Conservation (phyloP, 1,140 invertebrate genomes). For the Drosophila lacteicornis region DNA sequence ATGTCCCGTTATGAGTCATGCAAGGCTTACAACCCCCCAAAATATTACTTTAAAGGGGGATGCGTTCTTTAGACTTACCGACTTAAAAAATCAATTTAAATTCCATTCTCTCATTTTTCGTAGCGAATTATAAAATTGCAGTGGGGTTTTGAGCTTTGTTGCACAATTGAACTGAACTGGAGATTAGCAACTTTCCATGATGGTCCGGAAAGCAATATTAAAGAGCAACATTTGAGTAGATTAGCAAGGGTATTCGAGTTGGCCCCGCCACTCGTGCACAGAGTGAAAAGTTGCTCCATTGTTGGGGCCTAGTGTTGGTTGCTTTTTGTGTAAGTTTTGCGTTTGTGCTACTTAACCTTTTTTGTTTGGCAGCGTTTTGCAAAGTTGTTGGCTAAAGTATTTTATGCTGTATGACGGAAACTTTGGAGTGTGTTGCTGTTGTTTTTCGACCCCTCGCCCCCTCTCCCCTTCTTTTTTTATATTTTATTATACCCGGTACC, state of each 20-base stretch:
- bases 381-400: conserved; percentile 67
- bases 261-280: conserved; percentile 13
- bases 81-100: not conserved
- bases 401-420: conserved; percentile 57
- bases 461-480: not conserved
- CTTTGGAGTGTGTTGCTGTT: conserved; percentile 41
- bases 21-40: too few relatives aligned
- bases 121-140: not conserved
- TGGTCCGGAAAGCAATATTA: conserved; percentile 6
- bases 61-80: not conserved
- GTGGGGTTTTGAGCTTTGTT: not conserved
- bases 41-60: too few relatives aligned
- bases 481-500: too few relatives aligned
- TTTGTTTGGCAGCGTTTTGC: conserved; percentile 34
- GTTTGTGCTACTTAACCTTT: conserved; percentile 67
- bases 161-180: conserved; percentile 7
- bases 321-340: conserved; percentile 46
- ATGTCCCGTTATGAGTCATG: not conserved
- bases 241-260: conserved; percentile 27
- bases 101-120: not conserved
- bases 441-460: not conserved
- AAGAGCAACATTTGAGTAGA: conserved; percentile 20
- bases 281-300: conserved; percentile 38
- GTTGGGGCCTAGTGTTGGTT: conserved; percentile 24
- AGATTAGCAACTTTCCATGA: not conserved